Base-by-base conservation (phyloP, 2,113 vertebrate genomes). In the Lates calcarifer region DNA sequence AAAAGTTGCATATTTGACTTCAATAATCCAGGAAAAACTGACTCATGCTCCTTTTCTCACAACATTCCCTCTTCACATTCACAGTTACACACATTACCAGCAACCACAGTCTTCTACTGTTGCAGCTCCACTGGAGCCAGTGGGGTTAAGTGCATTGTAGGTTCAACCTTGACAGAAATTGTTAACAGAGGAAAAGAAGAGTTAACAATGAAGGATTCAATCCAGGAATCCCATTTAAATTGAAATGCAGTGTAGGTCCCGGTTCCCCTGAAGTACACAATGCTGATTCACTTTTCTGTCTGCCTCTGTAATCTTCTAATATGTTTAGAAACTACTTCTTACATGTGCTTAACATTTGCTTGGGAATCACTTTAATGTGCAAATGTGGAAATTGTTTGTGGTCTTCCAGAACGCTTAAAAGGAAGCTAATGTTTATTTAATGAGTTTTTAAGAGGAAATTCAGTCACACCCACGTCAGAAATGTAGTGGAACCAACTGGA, bases 331-430 rank as follows among this genome's bases (percentile, higher is more conserved):
- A 79, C 29, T 53, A 8, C 85, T 51, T 20, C 73, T 41, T 65
- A 68, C 84, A 81, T 70, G 43, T 89, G 87, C 39, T 79, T 13
- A 13, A 57, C 83, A 84, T 74, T 86, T 80, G 64, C 56, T 57
- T 26, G 41, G 26, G 58, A 68, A 61, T 53, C 0, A 58, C 68
- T 83, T 82, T 85, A 83, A 83, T 76, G 79, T 84, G 75, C 64
- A 85, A 89, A 84, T 82, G 69, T 67, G 76, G 55, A 14, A 29
- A 51, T n/a, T 74, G 66, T 67, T 84, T 63, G 39, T 39, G 56
- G 20, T 0, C 26, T 26, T 74, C 29, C 51, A 69, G 49, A 58
- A 81, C 11, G 39, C 35, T 75, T 12, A 43, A 51, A 62, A 61
- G 29, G 55, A 77, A 47, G 11, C 35, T 64, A 26, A 51, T 41